phyloP scores from a whole-genome alignment of 2,888 invertebrate species.

The Ecliptopera silaceata region DNA sequence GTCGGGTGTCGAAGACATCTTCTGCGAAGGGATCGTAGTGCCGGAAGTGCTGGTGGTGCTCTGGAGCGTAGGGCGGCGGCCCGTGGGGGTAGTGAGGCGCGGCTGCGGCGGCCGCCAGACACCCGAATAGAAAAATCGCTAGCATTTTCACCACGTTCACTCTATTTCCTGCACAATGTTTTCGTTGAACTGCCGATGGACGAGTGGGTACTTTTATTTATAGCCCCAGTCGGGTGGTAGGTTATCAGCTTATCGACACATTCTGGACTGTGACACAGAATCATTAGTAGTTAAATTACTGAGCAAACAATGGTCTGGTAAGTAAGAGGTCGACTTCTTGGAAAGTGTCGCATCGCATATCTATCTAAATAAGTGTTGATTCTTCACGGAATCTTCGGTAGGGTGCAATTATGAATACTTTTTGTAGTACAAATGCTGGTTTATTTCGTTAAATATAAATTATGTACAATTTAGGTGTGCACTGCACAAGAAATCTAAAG shows the following conservation, averaged over 20 bases:
- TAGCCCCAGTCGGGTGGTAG: slow-evolving; percentile 49
- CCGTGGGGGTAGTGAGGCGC: slow-evolving; percentile 49
- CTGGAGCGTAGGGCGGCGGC: slow-evolving; percentile 24
- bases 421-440: no score
- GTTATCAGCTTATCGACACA: slow-evolving; percentile 55
- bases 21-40: slow-evolving; percentile 38
- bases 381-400: no score
- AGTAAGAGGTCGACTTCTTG: slow-evolving; percentile 24
- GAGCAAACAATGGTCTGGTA: slow-evolving; percentile 25
- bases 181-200: slow-evolving; percentile 32
- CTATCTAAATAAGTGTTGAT: slow-evolving; percentile 3
- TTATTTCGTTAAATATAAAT: no score
- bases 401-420: no score
- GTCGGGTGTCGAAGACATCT: slow-evolving; percentile 57
- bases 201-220: slow-evolving; percentile 37
- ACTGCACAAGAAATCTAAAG: no score
- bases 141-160: slow-evolving; percentile 47
- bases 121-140: slow-evolving; percentile 46
- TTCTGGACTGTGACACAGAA: slow-evolving; percentile 47
- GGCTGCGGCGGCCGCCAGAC: slow-evolving; percentile 54
- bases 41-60: slow-evolving; percentile 14
- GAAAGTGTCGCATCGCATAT: slow-evolving; percentile 17
- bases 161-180: not conserved
- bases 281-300: not conserved
- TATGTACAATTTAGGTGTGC: no score